Evolutionary conservation across 2,888 invertebrate genomes (phyloP).

Genomic region (Lasioglossum oenotherae): DNA sequence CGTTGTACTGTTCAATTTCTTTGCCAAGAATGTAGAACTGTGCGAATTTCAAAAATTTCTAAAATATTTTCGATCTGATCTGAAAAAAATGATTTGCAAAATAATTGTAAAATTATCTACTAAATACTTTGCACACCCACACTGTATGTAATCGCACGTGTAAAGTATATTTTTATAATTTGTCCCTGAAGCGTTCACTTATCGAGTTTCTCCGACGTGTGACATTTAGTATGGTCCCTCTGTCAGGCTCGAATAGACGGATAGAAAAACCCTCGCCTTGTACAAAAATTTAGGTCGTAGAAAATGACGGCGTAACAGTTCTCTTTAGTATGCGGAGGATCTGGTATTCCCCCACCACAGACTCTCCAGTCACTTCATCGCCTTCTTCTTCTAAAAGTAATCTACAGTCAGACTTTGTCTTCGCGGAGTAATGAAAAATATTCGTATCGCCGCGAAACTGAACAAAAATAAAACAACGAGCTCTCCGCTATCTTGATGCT

Average conservation of each 20-base stretch:
- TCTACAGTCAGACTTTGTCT: not conserved
- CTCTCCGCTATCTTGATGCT: not conserved
- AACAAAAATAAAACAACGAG: not conserved
- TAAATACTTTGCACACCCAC: too few relatives aligned
- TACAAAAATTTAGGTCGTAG: conserved; percentile 33
- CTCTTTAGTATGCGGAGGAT: not conserved
- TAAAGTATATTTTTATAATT: not conserved
- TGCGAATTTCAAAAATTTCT: not conserved
- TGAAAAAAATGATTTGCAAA: too few relatives aligned
- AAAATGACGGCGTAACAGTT: not conserved
- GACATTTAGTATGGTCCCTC: not conserved
- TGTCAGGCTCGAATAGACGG: conserved; percentile 11
- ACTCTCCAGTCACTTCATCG: not conserved
- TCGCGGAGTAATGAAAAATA: not conserved
- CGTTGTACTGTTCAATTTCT: too few relatives aligned
- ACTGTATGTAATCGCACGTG: not conserved
- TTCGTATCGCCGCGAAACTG: not conserved
- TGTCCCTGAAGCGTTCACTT: not conserved
- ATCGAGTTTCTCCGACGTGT: not conserved
- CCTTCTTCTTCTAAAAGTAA: not conserved
- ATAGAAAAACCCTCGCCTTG: not conserved
- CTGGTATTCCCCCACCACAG: not conserved
- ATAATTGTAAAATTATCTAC: too few relatives aligned
- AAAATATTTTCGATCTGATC: too few relatives aligned
- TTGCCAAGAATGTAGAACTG: not conserved